Evolutionary conservation across 2,888 invertebrate genomes (phyloP), one percentile per base, ranked within the genome.

Genomic region (Drosophila prolongata): DNA sequence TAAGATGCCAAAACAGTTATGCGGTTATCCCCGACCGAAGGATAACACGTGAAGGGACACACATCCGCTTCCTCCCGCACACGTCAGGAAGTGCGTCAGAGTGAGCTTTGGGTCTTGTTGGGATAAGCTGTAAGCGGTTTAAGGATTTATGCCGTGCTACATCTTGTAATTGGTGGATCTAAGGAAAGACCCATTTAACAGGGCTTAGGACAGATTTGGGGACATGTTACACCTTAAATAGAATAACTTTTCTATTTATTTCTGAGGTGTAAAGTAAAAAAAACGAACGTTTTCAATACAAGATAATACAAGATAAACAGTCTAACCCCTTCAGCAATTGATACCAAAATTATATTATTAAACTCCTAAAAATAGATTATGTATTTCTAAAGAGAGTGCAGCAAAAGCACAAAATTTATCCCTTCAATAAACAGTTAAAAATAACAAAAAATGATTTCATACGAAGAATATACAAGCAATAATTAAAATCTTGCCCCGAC

Each of bases 1-100:
- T 89, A 86, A 89, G 85, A 86, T 87, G 90, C 85, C 89, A 83
- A 86, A 88, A 86, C 85, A 85, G 89, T 85, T 89, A 77, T 89
- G 89, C 76, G 85, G 89, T 88, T 83, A 65, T 76, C 59, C 78
- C 60, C 72, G 62, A 62, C 78, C 83, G 55, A 49, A 67, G 65
- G 70, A 62, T 55, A 76, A 70, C 61, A 72, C 71, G 52, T 42
- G 30, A 34, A 55, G 70, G 68, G 70, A 72, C 72, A 73, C 76
- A 76, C 67, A 68, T 61, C 60, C 53, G 64, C 57, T 50, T 13
- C 19, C 60, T 49, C 44, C 19, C 42, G 37, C 56, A 53, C 52
- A 46, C 71, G 49, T 34, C 59, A 52, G 69, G 69, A 61, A 70
- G 73, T 70, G 69, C 69, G 73, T 58, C 67, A 70, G 57, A 52